Base-by-base conservation (phyloP, 2,888 invertebrate genomes). In the Ypsolopha scabrella region DNA sequence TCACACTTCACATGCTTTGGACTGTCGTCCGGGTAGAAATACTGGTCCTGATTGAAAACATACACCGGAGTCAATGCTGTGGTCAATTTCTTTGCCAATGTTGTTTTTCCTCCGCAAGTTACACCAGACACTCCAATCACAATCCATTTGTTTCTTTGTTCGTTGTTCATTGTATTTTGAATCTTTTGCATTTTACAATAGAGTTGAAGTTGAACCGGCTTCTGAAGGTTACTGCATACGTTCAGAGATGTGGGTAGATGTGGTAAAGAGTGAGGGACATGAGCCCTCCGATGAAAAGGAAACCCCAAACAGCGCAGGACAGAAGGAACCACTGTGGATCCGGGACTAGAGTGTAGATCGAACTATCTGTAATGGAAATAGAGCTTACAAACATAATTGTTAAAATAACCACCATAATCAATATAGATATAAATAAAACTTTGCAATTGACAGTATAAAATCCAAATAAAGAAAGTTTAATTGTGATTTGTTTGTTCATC, bases 41-140 rank as follows among this genome's bases (percentile, higher is more conserved):
- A 96, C 57, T 89, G 80, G 72, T 95, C 95, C 72, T 95, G 95
- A 54, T 90, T 88, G 44, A 95, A 82, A 0, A 92, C 56, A 52
- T 82, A 75, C 0, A 80, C 80, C 0, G 88, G 87, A 0, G 85
- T 71, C 1, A 88, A 71, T 35, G 57, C 65, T 0, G 76, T 65
- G 6, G 71, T 75, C 13, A 95, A 66, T 52, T 80, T 79, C 51
- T 83, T 86, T 0, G 93, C 89, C 39, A 94, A 67, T 0, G 93
- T 91, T 0, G 94, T 93, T 78, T 96, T 96, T 0, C 96, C 96
- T 14, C 94, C 93, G 64, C 94, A 94, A 0, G 95, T 95, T 1
- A 93, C 92, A 1, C 96, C 93, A 14, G 33, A 11, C 14, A 51
- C n/a, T n/a, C 51, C 57, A 74, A 88, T 64, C 61, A 88, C 70